Evolutionary conservation across 2,797 vertebrate species (phyloP), one percentile per base, ranked within the genome.

Genomic region (Choloepus didactylus): DNA sequence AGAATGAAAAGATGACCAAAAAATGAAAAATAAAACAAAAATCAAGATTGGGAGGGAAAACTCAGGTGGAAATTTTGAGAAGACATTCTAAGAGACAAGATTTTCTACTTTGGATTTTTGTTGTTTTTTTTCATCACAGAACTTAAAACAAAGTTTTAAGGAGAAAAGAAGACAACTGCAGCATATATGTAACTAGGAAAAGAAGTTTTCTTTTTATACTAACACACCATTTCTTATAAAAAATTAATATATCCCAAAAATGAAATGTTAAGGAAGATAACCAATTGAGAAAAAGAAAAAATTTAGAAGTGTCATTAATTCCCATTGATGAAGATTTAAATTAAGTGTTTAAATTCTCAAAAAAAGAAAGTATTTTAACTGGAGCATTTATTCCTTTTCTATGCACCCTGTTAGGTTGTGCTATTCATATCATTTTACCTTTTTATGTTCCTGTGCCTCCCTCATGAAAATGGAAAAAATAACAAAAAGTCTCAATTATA

Each of bases 391-490:
- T 72, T 94, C 66, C 15, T 21, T 75, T 87, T 56, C 9, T 21
- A 9, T 1, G 0, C 87, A 29, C 82, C 79, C 73, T 29, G 18
- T 25, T 72, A 91, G 0, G 0, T 38, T 91, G 29, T 80, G 29
- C 93, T 44, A 84, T 8, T 77, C 31, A 67, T 44, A 18, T 44
- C 2, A 9, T 38, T 96, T 10, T 80, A 46, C 82, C 14, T 46
- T 91, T 54, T 95, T 46, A 46, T 83, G 11, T 82, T 93, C 67
- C 80, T 38, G 67, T 66, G 31, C 6, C 41, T 82, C 73, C n/a
- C 27, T 95, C 56, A 54, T 25, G 89, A 93, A 96, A 97, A 94
- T 76, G 31, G 44, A 35, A 85, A 41, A n/a, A 67, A 82, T 25
- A 95, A 82, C 91, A 73, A 73, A 87, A 3, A 86, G 94, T 89